Evolutionary conservation across 2,113 vertebrate genomes (phyloP), one percentile per base, ranked within the genome.

Genomic region (Rhinogobius similis): DNA sequence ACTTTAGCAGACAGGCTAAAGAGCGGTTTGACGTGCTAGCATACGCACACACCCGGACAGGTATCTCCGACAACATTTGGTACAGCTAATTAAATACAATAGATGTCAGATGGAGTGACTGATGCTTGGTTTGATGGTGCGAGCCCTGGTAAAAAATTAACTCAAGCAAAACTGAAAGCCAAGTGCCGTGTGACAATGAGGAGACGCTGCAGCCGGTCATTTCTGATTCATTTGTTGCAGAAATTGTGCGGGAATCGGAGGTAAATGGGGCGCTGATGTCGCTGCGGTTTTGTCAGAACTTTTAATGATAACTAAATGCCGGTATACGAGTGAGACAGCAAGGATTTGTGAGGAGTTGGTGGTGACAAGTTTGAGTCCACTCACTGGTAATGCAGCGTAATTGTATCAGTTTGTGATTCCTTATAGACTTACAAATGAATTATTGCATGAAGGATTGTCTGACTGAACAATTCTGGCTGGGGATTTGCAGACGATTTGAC

Each of bases 81-180:
- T 82, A 78, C 78, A 86, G 85, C 88, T 92, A 91, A 91, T 88
- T 87, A 86, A 84, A 88, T 62, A 77, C 59, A 79, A 52, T 53
- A 65, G 67, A 69, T 77, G 75, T 78, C 81, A 83, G 81, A 55
- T 46, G 27, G 77, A 82, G 75, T 85, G 87, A 82, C 68, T 84
- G 86, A 89, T 79, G 82, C 74, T 72, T 64, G 76, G 73, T 62
- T 52, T 71, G 76, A 87, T 83, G 84, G 79, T 64, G 72, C 70
- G 39, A 46, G 70, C 61, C 52, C 23, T 62, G 59, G 75, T 23
- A 55, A 53, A 76, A 65, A 78, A 81, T 61, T 16, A 80, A 84
- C 72, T 88, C 67, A 79, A 88, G 74, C 79, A 80, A 84, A 83
- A 83, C 81, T 21, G 65, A 83, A 79, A 73, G 20, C 36, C 27